phyloP scores from a whole-genome alignment of 2,888 invertebrate species.

The Ctenicera cuprea region DNA sequence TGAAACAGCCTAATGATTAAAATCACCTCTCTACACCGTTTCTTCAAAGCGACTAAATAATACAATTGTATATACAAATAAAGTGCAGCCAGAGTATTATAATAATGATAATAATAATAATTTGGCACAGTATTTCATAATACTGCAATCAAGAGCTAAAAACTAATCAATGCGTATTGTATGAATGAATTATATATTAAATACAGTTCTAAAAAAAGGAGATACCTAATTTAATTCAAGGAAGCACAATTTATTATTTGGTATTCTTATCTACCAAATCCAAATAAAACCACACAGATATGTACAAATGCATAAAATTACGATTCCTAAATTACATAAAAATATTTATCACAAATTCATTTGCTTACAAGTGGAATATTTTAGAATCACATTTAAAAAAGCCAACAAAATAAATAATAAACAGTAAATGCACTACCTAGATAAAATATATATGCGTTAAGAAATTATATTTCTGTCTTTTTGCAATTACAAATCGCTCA shows the following conservation, averaged over 20 bases:
- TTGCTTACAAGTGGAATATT: conserved; percentile 70
- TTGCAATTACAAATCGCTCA: conserved; percentile 45
- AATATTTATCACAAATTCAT: conserved; percentile 70
- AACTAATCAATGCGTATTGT: conserved; percentile 50
- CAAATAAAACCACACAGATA: conserved; percentile 53
- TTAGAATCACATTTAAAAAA: conserved; percentile 71
- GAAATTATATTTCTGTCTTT: conserved; percentile 58
- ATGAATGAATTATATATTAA: conserved; percentile 26
- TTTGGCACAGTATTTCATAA: conserved; percentile 69
- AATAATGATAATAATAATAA: conserved; percentile 54
- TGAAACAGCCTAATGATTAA: conserved; percentile 70
- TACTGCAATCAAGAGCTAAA: conserved; percentile 61
- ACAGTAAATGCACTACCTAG: conserved; percentile 55
- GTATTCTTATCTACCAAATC: conserved; percentile 40
- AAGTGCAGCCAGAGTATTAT: conserved; percentile 52
- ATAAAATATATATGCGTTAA: conserved; percentile 60
- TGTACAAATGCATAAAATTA: conserved; percentile 54
- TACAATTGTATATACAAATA: conserved; percentile 60
- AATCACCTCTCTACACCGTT: conserved; percentile 67
- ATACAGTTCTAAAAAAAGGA: conserved; percentile 34
- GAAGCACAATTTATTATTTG: conserved; percentile 51
- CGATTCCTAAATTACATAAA: conserved; percentile 50
- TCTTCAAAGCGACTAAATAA: conserved; percentile 64
- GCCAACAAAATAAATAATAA: conserved; percentile 63
- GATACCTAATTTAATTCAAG: conserved; percentile 46